These are phyloP conservation scores for Saguinus midas DNA, from an alignment of 2,113 vertebrate genomes.

Conservation along the genomic window DNA sequence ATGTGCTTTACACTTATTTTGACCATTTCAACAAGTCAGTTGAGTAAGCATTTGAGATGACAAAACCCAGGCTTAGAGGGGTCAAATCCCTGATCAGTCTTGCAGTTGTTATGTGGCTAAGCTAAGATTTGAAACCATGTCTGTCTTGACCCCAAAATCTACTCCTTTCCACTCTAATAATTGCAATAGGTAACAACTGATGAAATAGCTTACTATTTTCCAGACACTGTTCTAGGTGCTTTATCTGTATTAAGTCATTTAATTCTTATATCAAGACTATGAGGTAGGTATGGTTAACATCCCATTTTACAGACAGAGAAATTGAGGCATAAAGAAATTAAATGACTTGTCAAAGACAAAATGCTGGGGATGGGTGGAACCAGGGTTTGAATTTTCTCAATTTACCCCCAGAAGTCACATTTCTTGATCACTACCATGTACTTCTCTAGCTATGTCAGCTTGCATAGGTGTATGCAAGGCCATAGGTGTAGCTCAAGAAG, in stretches of 20 bases:
- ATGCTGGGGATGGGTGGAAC: background rate
- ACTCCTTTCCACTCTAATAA: background rate
- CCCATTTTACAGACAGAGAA: constrained; percentile 6
- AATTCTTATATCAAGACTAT: background rate
- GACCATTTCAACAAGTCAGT: background rate
- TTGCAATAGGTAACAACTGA: background rate
- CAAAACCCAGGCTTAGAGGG: background rate
- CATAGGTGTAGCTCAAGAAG: background rate
- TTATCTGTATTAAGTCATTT: background rate
- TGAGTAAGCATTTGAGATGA: background rate
- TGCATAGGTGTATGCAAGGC: background rate
- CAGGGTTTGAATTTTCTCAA: background rate
- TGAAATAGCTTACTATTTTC: background rate
- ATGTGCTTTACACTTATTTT: background rate
- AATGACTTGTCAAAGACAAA: background rate
- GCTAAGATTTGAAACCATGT: background rate
- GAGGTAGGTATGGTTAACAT: background rate
- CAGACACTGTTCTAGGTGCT: background rate
- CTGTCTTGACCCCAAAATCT: background rate
- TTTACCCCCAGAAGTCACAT: background rate
- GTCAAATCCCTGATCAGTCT: background rate
- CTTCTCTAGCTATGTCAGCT: too few species aligned
- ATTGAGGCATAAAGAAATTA: background rate
- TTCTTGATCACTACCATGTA: background rate
- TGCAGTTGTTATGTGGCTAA: background rate